A percentile compares a stretch with the other conserved stretches of the same genome.
Evolutionary conservation across 2,113 vertebrate genomes (phyloP).

Genomic region (Prunella himalayana): DNA sequence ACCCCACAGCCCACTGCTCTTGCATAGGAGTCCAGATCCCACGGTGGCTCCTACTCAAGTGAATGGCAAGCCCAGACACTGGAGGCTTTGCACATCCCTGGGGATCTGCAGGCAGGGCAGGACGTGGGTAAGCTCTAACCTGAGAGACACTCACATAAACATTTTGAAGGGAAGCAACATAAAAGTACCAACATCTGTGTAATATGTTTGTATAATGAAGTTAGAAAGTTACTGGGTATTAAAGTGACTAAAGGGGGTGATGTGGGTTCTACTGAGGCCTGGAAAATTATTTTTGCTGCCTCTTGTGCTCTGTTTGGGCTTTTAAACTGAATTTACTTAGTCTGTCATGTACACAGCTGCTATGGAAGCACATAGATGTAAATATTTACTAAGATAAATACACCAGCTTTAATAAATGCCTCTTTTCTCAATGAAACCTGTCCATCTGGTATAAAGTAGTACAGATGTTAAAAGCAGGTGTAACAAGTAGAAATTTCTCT

Average conservation of each 20-base stretch:
- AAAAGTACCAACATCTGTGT: not conserved
- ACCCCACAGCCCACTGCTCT: not conserved
- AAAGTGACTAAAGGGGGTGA: not conserved
- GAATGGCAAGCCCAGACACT: fast-evolving
- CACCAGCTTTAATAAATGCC: not conserved
- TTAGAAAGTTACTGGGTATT: not conserved
- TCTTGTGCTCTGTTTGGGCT: not conserved
- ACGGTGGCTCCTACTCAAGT: fast-evolving
- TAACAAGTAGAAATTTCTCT: not conserved
- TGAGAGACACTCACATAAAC: not conserved
- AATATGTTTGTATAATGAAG: not conserved
- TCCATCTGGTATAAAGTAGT: not conserved
- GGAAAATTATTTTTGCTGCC: not conserved
- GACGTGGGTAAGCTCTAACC: not conserved
- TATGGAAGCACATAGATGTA: not conserved
- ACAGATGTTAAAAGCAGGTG: not conserved
- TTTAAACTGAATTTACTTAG: not conserved
- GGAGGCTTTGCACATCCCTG: not conserved
- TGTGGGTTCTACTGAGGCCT: not conserved
- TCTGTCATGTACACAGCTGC: not conserved
- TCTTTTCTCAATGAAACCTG: not conserved
- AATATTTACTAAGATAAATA: not conserved
- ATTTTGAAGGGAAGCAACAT: not conserved
- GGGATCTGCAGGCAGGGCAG: not conserved
- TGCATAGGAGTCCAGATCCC: fast-evolving